Evolutionary conservation across 2,113 vertebrate genomes (phyloP).

Genomic region (Peromyscus leucopus): DNA sequence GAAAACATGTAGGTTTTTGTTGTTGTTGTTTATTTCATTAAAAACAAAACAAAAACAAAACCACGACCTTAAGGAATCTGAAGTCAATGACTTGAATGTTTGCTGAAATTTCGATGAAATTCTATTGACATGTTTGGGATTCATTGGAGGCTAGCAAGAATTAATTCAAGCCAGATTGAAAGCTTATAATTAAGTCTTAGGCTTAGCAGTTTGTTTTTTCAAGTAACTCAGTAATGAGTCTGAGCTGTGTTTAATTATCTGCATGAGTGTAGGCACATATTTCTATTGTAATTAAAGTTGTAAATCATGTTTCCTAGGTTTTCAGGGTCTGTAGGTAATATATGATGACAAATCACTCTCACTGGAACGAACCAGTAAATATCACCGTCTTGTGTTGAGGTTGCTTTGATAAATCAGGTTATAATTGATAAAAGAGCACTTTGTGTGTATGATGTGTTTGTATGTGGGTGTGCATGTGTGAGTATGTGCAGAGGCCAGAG

Average conservation of each 20-base stretch:
- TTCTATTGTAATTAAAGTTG: slow-evolving; percentile 56
- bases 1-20: slow-evolving; percentile 1
- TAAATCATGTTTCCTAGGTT: slow-evolving; percentile 25
- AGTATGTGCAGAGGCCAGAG: too few species aligned
- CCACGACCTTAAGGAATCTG: background rate
- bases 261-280: background rate
- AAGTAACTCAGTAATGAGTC: slow-evolving; percentile 36
- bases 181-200: background rate
- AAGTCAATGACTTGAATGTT: background rate
- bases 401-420: background rate
- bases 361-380: background rate
- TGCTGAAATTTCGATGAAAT: slow-evolving; percentile 6
- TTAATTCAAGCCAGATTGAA: background rate
- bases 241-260: slow-evolving; percentile 50
- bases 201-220: background rate
- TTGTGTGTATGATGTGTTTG: background rate
- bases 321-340: background rate
- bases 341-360: background rate
- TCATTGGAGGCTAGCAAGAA: background rate
- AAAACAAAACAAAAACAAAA: background rate
- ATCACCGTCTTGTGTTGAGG: background rate
- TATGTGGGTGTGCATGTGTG: background rate
- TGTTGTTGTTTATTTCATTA: background rate
- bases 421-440: background rate
- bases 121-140: slow-evolving; percentile 66